A percentile compares a stretch with the other conserved stretches of the same genome.
phyloP scores from a whole-genome alignment of 2,113 vertebrate species.

The Rhea americana region DNA sequence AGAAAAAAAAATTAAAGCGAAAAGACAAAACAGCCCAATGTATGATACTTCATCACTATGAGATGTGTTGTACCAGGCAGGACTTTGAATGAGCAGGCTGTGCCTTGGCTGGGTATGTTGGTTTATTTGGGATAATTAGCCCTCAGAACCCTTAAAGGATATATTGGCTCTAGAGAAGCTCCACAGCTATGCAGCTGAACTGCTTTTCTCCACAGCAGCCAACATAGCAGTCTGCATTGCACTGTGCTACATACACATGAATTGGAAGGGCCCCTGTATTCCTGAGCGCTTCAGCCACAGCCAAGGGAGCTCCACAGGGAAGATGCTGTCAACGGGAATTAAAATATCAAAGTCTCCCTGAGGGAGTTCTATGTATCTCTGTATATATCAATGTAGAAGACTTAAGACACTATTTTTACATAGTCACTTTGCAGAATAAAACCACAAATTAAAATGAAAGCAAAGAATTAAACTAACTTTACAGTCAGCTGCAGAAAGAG shows the following conservation, averaged over 20 bases:
- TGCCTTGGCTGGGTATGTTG: not conserved
- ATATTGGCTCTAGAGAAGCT: not conserved
- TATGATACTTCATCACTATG: not conserved
- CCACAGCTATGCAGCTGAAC: not conserved
- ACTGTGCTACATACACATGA: not conserved
- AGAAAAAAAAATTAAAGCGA: not conserved
- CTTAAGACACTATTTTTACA: not conserved
- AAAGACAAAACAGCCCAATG: not conserved
- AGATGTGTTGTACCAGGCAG: not conserved
- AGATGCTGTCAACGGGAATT: not conserved
- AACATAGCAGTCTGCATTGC: accelerated
- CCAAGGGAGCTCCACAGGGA: not conserved
- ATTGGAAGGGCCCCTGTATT: not conserved
- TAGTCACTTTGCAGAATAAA: not conserved
- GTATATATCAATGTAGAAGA: not conserved
- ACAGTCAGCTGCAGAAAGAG: not conserved
- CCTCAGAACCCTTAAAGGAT: not conserved
- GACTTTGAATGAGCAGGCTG: not conserved
- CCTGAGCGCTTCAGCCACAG: not conserved
- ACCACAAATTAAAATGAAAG: not conserved
- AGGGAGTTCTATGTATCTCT: not conserved
- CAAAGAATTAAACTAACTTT: not conserved
- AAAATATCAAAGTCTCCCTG: not conserved
- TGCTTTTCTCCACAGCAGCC: not conserved
- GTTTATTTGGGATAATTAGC: not conserved